These are phyloP conservation scores for Polylopha cassiicola DNA, from an alignment of 2,888 invertebrate species.

Conservation along the genomic window DNA sequence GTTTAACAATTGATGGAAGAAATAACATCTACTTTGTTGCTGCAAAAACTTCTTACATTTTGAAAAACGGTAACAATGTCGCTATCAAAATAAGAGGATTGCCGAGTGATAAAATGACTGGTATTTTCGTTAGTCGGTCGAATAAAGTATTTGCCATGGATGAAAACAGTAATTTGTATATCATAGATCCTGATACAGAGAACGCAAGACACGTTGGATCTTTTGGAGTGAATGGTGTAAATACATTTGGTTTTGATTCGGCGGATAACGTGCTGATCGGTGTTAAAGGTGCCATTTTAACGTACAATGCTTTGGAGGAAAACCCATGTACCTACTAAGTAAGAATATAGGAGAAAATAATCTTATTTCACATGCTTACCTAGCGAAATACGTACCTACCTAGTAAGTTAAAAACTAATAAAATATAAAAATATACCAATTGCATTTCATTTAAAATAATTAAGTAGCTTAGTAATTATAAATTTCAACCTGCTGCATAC, in stretches of 20 bases:
- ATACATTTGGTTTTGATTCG: constrained; percentile 63
- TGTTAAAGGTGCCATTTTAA: constrained; percentile 52
- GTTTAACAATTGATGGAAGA: constrained; percentile 55
- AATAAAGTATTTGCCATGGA: constrained; percentile 66
- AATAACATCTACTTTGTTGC: constrained; percentile 66
- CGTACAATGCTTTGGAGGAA: constrained; percentile 51
- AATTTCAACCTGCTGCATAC: too few relatives aligned
- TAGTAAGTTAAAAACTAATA: too few relatives aligned
- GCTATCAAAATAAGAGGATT: constrained; percentile 62
- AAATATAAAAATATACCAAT: too few relatives aligned
- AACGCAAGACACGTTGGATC: constrained; percentile 50
- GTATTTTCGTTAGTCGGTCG: constrained; percentile 57
- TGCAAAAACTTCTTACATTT: constrained; percentile 57
- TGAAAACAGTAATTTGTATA: constrained; percentile 57
- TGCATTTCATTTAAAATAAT: too few relatives aligned
- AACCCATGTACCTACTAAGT: constrained; percentile 47
- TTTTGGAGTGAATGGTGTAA: constrained; percentile 54
- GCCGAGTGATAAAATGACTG: constrained; percentile 59
- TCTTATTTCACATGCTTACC: too few relatives aligned
- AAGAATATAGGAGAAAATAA: too few relatives aligned
- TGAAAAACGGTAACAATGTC: constrained; percentile 46
- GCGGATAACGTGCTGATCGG: constrained; percentile 63
- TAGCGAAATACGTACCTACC: too few relatives aligned
- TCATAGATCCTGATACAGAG: constrained; percentile 50
- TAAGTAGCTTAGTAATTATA: too few relatives aligned